phyloP scores from a whole-genome alignment of 2,113 vertebrate species.

The Morone saxatilis region DNA sequence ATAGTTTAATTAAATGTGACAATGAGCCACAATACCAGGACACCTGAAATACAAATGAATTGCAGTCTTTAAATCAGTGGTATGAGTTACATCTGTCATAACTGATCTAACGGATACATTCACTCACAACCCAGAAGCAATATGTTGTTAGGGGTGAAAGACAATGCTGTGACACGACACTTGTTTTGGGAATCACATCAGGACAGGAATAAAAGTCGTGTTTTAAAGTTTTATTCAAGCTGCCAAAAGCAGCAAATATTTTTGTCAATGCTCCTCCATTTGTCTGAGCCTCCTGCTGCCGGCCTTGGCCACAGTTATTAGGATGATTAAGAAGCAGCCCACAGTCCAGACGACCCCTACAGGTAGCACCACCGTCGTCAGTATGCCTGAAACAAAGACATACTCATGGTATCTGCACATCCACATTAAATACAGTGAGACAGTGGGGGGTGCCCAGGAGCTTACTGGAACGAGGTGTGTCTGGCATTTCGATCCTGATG shows the following conservation, averaged over 20 bases:
- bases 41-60: background rate
- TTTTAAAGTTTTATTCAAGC: conserved; percentile 52
- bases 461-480: conserved; percentile 67
- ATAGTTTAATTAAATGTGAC: background rate
- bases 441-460: background rate
- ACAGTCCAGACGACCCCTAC: conserved; percentile 74
- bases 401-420: background rate
- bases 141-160: background rate
- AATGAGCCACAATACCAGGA: background rate
- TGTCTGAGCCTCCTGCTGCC: conserved; percentile 57
- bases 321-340: conserved; percentile 76
- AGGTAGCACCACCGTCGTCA: conserved; percentile 70
- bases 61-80: background rate
- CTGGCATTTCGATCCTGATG: conserved; percentile 71
- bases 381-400: conserved; percentile 57
- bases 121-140: background rate
- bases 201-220: background rate
- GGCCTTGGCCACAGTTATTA: conserved; percentile 77
- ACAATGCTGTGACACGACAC: background rate
- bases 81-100: too few species aligned
- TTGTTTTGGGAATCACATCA: too few species aligned
- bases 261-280: background rate
- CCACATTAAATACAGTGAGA: too few species aligned
- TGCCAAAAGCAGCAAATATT: background rate
- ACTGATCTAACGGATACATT: too few species aligned